phyloP scores from a whole-genome alignment of 2,113 vertebrate genomes.

The Petaurus breviceps region DNA sequence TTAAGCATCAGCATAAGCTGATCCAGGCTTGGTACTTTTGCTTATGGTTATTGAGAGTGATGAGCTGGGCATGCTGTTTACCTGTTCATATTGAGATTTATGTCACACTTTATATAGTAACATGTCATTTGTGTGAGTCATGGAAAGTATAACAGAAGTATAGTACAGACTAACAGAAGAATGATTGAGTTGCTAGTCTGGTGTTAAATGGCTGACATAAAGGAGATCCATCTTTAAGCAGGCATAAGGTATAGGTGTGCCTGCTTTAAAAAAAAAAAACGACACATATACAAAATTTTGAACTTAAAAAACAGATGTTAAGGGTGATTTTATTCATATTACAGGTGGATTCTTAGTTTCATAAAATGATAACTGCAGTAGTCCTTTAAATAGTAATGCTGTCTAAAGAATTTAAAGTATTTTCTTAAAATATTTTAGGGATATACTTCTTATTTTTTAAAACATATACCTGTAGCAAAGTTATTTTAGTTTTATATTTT shows the following conservation, averaged over 20 bases:
- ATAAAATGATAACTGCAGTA: not conserved
- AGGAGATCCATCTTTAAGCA: slow-evolving; percentile 2
- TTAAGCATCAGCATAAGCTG: not conserved
- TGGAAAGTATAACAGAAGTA: not conserved
- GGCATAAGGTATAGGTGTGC: slow-evolving; percentile 18
- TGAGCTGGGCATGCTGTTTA: slow-evolving; percentile 15
- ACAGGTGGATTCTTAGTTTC: slow-evolving; percentile 5
- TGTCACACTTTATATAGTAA: slow-evolving; percentile 36
- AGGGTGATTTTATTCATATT: slow-evolving; percentile 7
- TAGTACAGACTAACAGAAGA: not conserved
- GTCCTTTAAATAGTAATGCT: slow-evolving; percentile 20
- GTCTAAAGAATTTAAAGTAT: slow-evolving; percentile 32
- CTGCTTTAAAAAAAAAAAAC: slow-evolving; percentile 18
- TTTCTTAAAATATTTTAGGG: slow-evolving; percentile 25
- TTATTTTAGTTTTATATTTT: slow-evolving; percentile 30
- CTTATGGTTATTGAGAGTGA: slow-evolving; percentile 37
- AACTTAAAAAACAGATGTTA: slow-evolving; percentile 49
- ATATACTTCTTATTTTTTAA: not conserved
- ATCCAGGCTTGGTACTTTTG: slow-evolving; percentile 27
- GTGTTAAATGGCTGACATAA: slow-evolving; percentile 37
- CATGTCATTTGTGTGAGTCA: not conserved
- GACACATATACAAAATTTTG: slow-evolving; percentile 23
- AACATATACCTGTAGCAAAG: not conserved
- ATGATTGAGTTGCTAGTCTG: slow-evolving; percentile 10
- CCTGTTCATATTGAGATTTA: slow-evolving; percentile 37